Conservation (phyloP, 2,113 vertebrate genomes). For the Pseudonaja textilis region DNA sequence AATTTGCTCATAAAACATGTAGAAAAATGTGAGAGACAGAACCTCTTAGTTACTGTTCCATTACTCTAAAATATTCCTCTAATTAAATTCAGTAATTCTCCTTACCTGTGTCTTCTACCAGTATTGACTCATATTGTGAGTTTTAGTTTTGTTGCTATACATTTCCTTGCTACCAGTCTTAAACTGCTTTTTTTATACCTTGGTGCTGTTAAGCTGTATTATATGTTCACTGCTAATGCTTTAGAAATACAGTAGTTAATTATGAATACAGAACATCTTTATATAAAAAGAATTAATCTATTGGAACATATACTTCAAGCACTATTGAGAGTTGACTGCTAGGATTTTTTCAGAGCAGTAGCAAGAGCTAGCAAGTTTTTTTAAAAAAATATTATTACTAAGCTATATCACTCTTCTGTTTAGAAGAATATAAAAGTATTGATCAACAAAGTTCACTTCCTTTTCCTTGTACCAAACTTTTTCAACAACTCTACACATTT, state of each 20-base stretch:
- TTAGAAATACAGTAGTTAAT: background rate
- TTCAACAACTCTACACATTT: background rate
- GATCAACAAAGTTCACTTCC: background rate
- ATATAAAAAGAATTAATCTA: background rate
- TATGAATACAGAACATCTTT: background rate
- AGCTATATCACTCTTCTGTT: background rate
- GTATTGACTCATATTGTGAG: background rate
- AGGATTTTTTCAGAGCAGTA: background rate
- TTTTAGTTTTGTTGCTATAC: background rate
- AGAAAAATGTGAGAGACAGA: background rate
- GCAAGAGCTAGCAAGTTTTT: background rate
- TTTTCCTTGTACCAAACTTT: background rate
- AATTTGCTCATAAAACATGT: background rate
- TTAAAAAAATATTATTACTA: background rate
- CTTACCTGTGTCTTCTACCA: background rate
- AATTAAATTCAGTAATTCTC: background rate
- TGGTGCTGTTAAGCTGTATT: background rate
- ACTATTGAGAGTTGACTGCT: background rate
- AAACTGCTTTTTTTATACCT: background rate
- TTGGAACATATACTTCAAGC: background rate
- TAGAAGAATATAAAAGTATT: background rate
- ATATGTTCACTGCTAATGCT: background rate
- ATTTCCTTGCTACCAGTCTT: background rate
- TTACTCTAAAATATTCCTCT: background rate
- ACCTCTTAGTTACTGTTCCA: background rate